These are phyloP conservation scores for Epinotia nisella DNA, from an alignment of 2,888 invertebrate species.

Conservation along the genomic window DNA sequence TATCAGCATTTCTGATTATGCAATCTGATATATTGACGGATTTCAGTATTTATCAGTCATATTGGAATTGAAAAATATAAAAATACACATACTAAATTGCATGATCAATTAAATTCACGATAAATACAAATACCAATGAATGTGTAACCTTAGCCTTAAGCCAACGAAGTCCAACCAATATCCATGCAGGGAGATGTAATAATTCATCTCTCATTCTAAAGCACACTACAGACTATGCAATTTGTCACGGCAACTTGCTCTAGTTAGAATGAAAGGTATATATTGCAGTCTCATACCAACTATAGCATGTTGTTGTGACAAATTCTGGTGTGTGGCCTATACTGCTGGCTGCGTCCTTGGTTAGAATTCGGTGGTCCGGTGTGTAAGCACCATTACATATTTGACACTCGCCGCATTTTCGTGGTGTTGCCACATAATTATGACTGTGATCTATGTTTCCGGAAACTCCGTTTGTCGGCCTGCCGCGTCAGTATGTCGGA, in stretches of 20 bases:
- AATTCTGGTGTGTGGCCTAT: too few species aligned
- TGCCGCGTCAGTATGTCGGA: constrained; percentile 95
- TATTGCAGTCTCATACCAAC: too few species aligned
- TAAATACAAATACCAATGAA: background rate
- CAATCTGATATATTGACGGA: background rate
- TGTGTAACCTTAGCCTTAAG: background rate
- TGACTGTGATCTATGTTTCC: constrained; percentile 92
- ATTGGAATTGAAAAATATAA: background rate
- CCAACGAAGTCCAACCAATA: background rate
- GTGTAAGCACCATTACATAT: background rate
- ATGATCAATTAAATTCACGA: background rate
- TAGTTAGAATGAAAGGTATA: too few species aligned
- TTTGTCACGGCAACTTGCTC: too few species aligned
- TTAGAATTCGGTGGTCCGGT: background rate
- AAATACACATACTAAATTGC: background rate
- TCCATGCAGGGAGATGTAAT: background rate
- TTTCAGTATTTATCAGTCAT: constrained; percentile 4
- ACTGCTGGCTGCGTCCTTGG: too few species aligned
- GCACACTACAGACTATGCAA: too few species aligned
- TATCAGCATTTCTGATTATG: background rate
- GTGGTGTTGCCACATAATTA: constrained; percentile 53
- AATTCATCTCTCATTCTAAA: background rate
- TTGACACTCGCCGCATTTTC: background rate
- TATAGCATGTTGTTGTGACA: too few species aligned
- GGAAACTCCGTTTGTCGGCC: constrained; percentile 95